Evolutionary conservation across 23 tunicate genomes (phyloP), one percentile per base, ranked within the genome.

Genomic region (Halocynthia aurantium): DNA sequence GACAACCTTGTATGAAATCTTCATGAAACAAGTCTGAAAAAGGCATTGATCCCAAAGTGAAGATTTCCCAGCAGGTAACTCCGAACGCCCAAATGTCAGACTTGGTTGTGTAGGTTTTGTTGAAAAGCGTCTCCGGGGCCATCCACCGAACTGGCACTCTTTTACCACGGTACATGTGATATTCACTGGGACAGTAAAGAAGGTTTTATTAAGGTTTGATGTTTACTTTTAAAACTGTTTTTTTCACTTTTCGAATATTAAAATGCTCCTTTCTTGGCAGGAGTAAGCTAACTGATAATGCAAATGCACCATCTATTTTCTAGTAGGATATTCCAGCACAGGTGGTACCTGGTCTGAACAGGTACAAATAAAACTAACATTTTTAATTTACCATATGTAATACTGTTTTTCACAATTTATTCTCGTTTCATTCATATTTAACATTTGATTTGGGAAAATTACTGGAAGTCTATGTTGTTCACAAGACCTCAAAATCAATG

Each of bases 1-100:
- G 57, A 84, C 66, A 71, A 92, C 98, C 82, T 77, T 75, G 44
- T 6, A 92, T 17, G 22, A 69, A 70, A 8, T 87, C 74, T 10
- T 87, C 85, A 63, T 87, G 77, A 4, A 84, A 17, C 7, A 83
- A 56, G 65, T 84, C 76, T 11, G 75, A 65, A 56, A 75, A 80
- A 7, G 98, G 98, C 8, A 71, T 52, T 76, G 71, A 69, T 51
- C 96, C 99, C 4, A 83, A 68, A 5, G 88, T 85, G 58, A 96
- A 89, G 50, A 96, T 86, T 72, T 96, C 99, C 99, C 99, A 96
- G 67, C 92, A 90, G 6, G 93, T 79, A n/a, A 96, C 88, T 15
- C 87, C 99, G 70, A 85, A 96, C 22, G 87, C 67, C 90, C 95
- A 96, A 13, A 96, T 96, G 57, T 90, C 99, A 51, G 93, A 77